These are phyloP conservation scores for Ceyx cyanopectus DNA, from an alignment of 2,113 vertebrate genomes.

Conservation along the genomic window DNA sequence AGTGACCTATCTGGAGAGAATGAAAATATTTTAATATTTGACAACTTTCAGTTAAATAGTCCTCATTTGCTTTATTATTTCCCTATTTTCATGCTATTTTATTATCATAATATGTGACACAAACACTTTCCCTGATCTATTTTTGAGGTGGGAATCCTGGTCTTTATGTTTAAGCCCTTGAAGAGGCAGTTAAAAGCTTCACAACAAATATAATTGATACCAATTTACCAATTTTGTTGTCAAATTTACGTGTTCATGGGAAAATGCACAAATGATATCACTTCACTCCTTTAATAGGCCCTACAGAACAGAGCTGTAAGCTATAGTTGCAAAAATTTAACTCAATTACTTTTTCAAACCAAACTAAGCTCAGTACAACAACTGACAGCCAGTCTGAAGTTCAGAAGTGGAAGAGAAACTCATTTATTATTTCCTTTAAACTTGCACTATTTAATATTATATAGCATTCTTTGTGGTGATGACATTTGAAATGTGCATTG, in stretches of 20 bases:
- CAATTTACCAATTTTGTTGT: not conserved
- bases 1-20: not conserved
- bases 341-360: not conserved
- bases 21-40: not conserved
- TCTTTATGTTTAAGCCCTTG: not conserved
- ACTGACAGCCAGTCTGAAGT: not conserved
- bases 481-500: not conserved
- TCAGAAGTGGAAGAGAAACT: not conserved
- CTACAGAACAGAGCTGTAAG: not conserved
- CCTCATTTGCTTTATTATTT: not conserved
- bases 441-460: not conserved
- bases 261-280: not conserved
- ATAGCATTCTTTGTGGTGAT: not conserved
- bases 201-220: not conserved
- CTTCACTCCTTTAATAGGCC: not conserved
- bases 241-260: not conserved
- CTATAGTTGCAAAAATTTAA: not conserved
- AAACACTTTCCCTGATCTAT: not conserved
- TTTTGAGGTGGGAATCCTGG: not conserved
- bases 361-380: not conserved
- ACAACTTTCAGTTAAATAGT: not conserved
- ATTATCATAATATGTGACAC: not conserved
- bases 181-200: not conserved
- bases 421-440: not conserved
- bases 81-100: not conserved